Evolutionary conservation across 2,113 vertebrate genomes (phyloP).

Genomic region (Noturus placidus): DNA sequence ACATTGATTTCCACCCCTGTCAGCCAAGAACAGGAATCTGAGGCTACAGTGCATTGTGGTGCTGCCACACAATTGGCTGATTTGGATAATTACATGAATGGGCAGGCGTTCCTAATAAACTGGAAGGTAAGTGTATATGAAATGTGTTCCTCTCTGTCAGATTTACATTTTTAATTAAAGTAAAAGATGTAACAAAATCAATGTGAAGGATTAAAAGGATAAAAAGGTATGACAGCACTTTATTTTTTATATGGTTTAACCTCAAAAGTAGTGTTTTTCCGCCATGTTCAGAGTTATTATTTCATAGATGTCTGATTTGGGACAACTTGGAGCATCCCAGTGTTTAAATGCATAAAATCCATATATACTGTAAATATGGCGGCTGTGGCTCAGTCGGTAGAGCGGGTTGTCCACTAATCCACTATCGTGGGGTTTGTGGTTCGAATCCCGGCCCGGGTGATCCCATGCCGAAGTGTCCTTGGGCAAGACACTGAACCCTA

Average conservation of each 20-base stretch:
- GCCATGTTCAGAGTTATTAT: background rate
- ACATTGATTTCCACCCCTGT: background rate
- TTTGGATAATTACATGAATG: background rate
- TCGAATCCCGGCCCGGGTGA: no score
- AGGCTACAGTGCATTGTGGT: background rate
- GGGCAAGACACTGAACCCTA: no score
- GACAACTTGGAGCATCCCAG: background rate
- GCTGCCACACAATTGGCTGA: background rate
- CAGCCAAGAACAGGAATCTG: background rate
- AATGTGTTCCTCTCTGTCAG: background rate
- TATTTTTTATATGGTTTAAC: background rate
- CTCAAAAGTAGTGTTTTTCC: background rate
- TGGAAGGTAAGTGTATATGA: background rate
- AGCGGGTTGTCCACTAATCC: no score
- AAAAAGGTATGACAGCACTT: background rate
- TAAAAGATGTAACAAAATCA: background rate
- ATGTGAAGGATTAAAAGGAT: background rate
- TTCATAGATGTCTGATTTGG: background rate
- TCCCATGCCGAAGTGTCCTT: no score
- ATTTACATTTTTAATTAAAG: background rate
- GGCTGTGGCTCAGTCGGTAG: no score
- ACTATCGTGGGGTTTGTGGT: no score
- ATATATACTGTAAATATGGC: no score
- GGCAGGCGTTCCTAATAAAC: background rate
- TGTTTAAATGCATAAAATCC: background rate